phyloP scores from a whole-genome alignment of 2,797 vertebrate species.

The Peromyscus aztecus region DNA sequence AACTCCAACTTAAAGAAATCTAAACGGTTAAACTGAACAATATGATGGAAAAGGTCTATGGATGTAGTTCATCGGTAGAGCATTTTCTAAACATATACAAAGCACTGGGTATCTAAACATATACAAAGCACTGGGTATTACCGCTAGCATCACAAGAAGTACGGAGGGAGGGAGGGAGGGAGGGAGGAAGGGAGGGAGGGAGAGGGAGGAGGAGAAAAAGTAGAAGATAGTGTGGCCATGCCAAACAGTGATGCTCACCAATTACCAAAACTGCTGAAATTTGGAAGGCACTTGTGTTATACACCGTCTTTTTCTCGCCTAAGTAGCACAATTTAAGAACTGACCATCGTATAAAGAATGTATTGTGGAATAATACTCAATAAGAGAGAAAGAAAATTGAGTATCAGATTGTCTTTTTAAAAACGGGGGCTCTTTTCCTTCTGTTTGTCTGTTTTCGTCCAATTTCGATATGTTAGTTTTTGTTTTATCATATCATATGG shows the following conservation, averaged over 20 bases:
- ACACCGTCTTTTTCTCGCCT: not conserved
- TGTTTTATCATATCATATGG: not conserved
- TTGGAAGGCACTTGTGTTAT: not conserved
- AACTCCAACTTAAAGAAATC: conserved; percentile 38
- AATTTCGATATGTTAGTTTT: not conserved
- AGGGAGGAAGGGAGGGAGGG: not conserved
- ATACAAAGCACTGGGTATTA: not conserved
- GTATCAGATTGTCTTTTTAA: not conserved
- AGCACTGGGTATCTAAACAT: not conserved
- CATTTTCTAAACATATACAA: not conserved
- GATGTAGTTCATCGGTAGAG: not conserved
- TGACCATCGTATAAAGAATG: not conserved
- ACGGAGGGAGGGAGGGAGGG: not conserved
- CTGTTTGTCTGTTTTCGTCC: not conserved
- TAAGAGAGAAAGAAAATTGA: not conserved
- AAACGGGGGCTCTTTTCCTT: not conserved
- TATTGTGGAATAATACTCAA: not conserved
- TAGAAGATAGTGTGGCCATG: not conserved
- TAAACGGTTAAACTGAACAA: conserved; percentile 31
- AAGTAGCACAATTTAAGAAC: not conserved
- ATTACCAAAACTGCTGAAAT: not conserved
- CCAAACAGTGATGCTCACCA: not conserved
- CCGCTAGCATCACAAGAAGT: not conserved
- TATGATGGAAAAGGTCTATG: not conserved
- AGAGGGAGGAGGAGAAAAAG: not conserved